Base-by-base conservation (phyloP, 1,140 invertebrate genomes). In the Elysia chlorotica region DNA sequence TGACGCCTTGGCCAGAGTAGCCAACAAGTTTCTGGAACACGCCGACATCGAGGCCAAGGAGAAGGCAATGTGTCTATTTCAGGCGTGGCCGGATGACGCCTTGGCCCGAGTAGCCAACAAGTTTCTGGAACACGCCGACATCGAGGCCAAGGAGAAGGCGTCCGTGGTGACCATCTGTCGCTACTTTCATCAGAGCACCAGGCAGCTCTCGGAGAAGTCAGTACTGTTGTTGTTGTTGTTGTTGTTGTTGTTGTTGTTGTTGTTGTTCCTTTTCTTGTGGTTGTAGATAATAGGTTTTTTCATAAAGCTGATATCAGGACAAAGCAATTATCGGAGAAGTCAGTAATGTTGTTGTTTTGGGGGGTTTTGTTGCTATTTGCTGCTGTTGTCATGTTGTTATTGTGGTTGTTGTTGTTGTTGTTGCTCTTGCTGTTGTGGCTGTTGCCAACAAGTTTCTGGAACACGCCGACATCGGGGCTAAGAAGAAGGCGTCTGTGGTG, bases 151-250 rank as follows among this genome's bases (percentile, higher is more conserved):
- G 6, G 78, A 82, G 71, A 85, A 82, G 66, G 53, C 63, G 1
- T 79, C 82, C 21, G 80, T 81, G n/a, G 85, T 86, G 21, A 71
- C 79, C 41, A 81, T 87, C 30, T 86, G 85, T 68, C 85, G 86
- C 74, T 81, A 82, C 69, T 87, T 88, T 78, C 86, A 88, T 73
- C 78, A 84, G 74, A 82, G 82, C 76, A 81, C 85, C 5, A 77
- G 75, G 10, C 54, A 74, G 35, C 87, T 97, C 30, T 94, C 95
- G 0, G 84, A 92, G 0, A 91, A 85, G 87, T 90, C 82, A 80
- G 76, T n/a, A n/a, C n/a, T n/a, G n/a, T n/a, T n/a, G n/a, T n/a
- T n/a, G n/a, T n/a, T n/a, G n/a, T n/a, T n/a, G n/a, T n/a, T n/a
- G n/a, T n/a, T n/a, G n/a, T n/a, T n/a, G 19, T 2, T 36, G 56